Evolutionary conservation across 2,888 invertebrate species (phyloP), one percentile per base, ranked within the genome.

Genomic region (Rotaria macrura): DNA sequence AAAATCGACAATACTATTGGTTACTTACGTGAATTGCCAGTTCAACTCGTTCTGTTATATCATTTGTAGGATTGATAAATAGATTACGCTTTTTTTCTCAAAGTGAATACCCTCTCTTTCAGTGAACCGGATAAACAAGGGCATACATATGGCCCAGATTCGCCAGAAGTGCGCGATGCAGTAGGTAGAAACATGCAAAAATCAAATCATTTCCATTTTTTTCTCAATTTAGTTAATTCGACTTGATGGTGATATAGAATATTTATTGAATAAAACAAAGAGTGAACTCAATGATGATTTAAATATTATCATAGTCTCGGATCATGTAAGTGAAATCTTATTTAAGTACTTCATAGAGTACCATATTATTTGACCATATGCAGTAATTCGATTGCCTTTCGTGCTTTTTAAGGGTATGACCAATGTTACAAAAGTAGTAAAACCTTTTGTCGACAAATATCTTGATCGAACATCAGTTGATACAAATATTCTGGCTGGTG

Each of bases 91-190:
- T 57, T 3, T 57, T 57, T 57, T 57, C 29, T n/a, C n/a, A n/a
- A n/a, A 55, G 25, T 47, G 47, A 47, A n/a, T n/a, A n/a, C n/a
- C n/a, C n/a, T 0, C 9, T 10, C 10, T 49, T 55, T n/a, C n/a
- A n/a, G 65, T 74, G 74, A 74, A 74, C 74, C 74, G 25, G 74
- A 74, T 43, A 74, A 74, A 43, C 74, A 74, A 43, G 74, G 74
- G 0, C 74, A 74, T 43, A 43, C 74, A 40, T 74, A 74, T n/a
- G 74, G 74, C 25, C 38, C 74, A 25, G 20, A 74, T 40, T 74
- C 74, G 5, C 5, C 6, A 25, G 74, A 74, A 74, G 74, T 74
- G 6, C 74, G 25, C 10, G 74, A 74, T 25, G 23, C 74, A 40
- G 74, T 74, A 74, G 43, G 74, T 25, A 40, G 9, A 74, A 74